Percentiles rank a stretch among this genome's conserved stretches.
phyloP scores from a whole-genome alignment of 2,113 vertebrate species.

The Sigmodon hispidus region DNA sequence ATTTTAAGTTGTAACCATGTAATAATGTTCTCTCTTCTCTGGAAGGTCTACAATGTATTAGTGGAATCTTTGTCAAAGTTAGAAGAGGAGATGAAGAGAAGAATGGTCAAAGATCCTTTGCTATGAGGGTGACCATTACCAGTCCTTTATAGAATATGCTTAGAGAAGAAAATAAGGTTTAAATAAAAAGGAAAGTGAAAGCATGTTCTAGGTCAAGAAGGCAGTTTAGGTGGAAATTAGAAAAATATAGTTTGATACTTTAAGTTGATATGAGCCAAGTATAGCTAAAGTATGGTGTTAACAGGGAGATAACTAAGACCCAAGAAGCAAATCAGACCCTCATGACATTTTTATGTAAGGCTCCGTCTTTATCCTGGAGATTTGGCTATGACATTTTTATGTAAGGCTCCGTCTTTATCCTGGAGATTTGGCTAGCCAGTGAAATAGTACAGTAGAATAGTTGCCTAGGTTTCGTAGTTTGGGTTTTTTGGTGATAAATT shows the following conservation, averaged over 20 bases:
- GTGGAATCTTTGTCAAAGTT: conserved; percentile 14
- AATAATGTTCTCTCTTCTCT: neutral
- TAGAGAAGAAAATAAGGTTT: neutral
- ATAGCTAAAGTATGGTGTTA: neutral
- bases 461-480: neutral
- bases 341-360: neutral
- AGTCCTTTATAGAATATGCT: neutral
- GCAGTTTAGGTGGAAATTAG: neutral
- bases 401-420: neutral
- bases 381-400: neutral
- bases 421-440: neutral
- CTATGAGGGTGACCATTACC: neutral
- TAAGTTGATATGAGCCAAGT: neutral
- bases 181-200: neutral
- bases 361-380: neutral
- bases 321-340: neutral
- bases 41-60: neutral
- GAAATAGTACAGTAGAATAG: neutral
- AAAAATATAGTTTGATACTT: neutral
- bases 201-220: neutral
- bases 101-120: neutral
- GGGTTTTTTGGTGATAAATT: neutral
- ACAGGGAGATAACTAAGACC: neutral
- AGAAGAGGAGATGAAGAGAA: neutral
- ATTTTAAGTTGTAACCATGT: conserved; percentile 15